Percentiles rank a stretch among this genome's conserved stretches.
phyloP scores from a whole-genome alignment of 2,113 vertebrate genomes.

The Caretta caretta region DNA sequence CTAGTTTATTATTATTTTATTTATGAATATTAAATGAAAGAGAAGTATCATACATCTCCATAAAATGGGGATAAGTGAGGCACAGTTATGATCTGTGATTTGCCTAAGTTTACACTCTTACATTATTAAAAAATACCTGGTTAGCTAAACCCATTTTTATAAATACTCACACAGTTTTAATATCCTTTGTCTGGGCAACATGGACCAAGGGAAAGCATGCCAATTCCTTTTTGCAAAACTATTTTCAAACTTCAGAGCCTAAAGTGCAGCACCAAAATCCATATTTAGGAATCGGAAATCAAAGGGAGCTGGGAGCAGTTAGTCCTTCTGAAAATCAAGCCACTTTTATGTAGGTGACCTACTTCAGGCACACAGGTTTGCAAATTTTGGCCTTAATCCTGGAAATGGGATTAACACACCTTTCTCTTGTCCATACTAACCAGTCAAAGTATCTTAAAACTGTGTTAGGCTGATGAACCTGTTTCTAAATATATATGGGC shows the following conservation, averaged over 20 bases:
- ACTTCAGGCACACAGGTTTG: constrained; percentile 4
- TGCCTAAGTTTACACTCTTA: background rate
- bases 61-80: background rate
- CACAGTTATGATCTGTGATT: background rate
- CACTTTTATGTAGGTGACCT: background rate
- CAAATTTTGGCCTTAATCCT: background rate
- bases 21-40: background rate
- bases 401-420: constrained; percentile 36
- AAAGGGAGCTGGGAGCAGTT: background rate
- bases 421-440: background rate
- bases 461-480: constrained; percentile 24
- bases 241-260: background rate
- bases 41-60: background rate
- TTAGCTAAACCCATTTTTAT: background rate
- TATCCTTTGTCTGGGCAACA: background rate
- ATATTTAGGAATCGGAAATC: background rate
- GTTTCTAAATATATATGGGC: background rate
- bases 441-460: constrained; percentile 1
- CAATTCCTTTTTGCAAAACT: background rate
- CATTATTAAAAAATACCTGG: background rate
- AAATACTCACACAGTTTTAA: background rate
- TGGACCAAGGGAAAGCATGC: background rate
- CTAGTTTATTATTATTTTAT: background rate
- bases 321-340: background rate
- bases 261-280: background rate